These are phyloP conservation scores for Oreochromis aureus DNA, from an alignment of 2,113 vertebrate species.

Conservation along the genomic window DNA sequence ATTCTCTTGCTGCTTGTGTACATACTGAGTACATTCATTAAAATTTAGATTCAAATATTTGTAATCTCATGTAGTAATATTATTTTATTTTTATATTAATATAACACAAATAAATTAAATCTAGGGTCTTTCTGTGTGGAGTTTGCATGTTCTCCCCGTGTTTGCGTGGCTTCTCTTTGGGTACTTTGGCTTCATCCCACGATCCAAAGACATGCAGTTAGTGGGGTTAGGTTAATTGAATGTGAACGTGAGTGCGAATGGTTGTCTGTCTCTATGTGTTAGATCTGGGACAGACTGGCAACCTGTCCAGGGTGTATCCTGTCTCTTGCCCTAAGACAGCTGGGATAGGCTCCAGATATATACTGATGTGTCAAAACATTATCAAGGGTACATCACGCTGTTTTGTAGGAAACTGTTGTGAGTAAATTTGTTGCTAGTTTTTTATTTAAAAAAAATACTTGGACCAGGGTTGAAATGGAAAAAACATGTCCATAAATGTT, in stretches of 20 bases:
- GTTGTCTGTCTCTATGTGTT: not conserved
- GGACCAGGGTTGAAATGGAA: fast-evolving
- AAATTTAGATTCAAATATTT: not conserved
- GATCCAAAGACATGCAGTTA: not conserved
- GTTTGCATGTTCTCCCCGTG: not conserved
- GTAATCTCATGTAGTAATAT: not conserved
- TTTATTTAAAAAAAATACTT: not conserved
- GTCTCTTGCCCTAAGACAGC: not conserved
- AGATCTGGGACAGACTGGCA: not conserved
- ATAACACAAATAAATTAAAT: not conserved
- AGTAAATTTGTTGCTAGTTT: not conserved
- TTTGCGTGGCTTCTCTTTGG: not conserved
- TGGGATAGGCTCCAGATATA: not conserved
- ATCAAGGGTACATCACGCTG: not conserved
- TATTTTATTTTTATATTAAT: not conserved
- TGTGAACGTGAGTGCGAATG: not conserved
- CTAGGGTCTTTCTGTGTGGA: not conserved
- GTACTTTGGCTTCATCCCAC: not conserved
- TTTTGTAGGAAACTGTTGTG: not conserved
- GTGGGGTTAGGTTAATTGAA: not conserved
- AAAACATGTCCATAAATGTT: not conserved
- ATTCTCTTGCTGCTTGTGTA: not conserved
- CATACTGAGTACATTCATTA: not conserved
- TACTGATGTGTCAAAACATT: not conserved
- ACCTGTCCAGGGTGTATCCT: not conserved